Evolutionary conservation across 2,888 invertebrate genomes (phyloP).

Genomic region (Busseola fusca): DNA sequence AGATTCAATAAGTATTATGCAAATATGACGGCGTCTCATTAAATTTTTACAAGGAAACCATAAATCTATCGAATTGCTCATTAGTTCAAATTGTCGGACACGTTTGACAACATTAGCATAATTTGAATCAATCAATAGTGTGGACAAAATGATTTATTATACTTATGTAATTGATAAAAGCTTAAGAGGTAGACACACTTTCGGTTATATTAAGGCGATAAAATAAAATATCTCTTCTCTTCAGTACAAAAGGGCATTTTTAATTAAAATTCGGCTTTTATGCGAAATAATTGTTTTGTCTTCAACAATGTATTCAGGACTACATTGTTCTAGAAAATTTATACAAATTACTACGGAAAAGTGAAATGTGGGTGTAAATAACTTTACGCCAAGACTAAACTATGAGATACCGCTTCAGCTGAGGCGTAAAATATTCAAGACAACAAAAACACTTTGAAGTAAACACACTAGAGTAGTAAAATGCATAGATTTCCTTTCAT

Average conservation of each 20-base stretch:
- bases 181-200: slow-evolving; percentile 11
- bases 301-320: slow-evolving; percentile 34
- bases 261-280: slow-evolving; percentile 47
- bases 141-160: slow-evolving; percentile 51
- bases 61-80: slow-evolving; percentile 59
- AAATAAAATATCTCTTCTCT: slow-evolving; percentile 15
- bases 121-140: slow-evolving; percentile 56
- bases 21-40: slow-evolving; percentile 49
- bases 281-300: slow-evolving; percentile 26
- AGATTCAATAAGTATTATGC: slow-evolving; percentile 38
- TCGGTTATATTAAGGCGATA: background rate
- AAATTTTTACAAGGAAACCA: slow-evolving; percentile 53
- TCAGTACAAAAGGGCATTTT: slow-evolving; percentile 16
- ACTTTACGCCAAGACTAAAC: slow-evolving; percentile 23
- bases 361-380: slow-evolving; percentile 52
- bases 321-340: slow-evolving; percentile 41
- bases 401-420: slow-evolving; percentile 30
- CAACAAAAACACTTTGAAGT: slow-evolving; percentile 30
- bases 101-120: slow-evolving; percentile 58
- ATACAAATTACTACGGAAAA: slow-evolving; percentile 33
- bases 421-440: slow-evolving; percentile 36
- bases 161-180: slow-evolving; percentile 24
- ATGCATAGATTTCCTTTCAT: slow-evolving; percentile 40
- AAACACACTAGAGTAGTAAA: slow-evolving; percentile 19
- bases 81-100: slow-evolving; percentile 50